A percentile compares a stretch with the other conserved stretches of the same genome.
These are phyloP conservation scores for Leptopilina syphax DNA, from an alignment of 2,888 invertebrate genomes.

Conservation along the genomic window DNA sequence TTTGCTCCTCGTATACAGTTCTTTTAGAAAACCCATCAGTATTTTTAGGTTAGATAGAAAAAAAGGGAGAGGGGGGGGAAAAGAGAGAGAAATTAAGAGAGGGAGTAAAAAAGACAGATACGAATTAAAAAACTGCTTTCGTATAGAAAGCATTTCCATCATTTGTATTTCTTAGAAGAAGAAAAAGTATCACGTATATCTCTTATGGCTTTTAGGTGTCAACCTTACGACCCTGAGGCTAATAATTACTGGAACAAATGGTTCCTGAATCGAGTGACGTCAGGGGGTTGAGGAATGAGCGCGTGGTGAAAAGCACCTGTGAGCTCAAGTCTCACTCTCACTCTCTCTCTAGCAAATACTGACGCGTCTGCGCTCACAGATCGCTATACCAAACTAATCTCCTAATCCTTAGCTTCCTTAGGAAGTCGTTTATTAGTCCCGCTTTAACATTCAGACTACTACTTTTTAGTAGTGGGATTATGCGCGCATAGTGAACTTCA, in stretches of 20 bases:
- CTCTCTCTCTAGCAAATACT: no score
- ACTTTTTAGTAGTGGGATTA: slow-evolving; percentile 31
- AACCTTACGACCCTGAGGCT: slow-evolving; percentile 3
- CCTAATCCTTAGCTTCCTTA: slow-evolving; percentile 76
- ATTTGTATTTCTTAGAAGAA: neutral
- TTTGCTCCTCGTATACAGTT: neutral
- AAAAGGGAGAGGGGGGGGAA: neutral
- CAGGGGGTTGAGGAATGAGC: slow-evolving; percentile 61
- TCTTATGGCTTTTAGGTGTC: neutral
- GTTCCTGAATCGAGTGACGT: slow-evolving; percentile 25
- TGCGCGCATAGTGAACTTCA: slow-evolving; percentile 1
- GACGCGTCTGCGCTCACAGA: slow-evolving; percentile 44
- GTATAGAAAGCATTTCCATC: neutral
- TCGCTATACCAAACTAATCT: slow-evolving; percentile 68
- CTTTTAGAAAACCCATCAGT: neutral
- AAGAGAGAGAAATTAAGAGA: no score
- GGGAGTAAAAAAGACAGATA: no score
- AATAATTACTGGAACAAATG: slow-evolving; percentile 27
- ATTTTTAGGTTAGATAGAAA: slow-evolving; percentile 1
- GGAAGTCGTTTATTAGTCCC: slow-evolving; percentile 76
- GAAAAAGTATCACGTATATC: neutral
- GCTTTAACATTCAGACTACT: slow-evolving; percentile 32
- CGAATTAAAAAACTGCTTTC: no score
- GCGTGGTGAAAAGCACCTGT: slow-evolving; percentile 67
- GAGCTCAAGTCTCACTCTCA: slow-evolving; percentile 50